phyloP scores from a whole-genome alignment of 2,797 vertebrate species.

The Pampus argenteus region DNA sequence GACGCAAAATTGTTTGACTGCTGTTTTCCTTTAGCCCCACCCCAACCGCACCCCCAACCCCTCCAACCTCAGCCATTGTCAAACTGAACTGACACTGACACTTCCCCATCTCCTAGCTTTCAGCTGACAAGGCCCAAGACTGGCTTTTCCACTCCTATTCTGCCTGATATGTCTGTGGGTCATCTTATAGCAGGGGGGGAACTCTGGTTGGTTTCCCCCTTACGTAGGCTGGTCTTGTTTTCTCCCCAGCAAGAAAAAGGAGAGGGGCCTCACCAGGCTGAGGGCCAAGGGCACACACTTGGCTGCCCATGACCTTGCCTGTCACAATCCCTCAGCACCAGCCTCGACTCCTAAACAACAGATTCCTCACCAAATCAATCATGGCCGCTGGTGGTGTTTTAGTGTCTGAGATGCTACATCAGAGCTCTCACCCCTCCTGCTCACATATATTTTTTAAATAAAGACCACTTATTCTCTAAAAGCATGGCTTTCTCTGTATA shows the following conservation, averaged over 20 bases:
- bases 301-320: conserved; percentile 81
- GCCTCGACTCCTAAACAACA: conserved; percentile 71
- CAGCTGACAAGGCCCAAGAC: conserved; percentile 81
- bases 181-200: conserved; percentile 67
- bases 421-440: conserved; percentile 69
- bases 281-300: conserved; percentile 82
- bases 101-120: conserved; percentile 76
- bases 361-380: conserved; percentile 76
- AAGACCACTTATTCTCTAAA: conserved; percentile 91
- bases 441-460: conserved; percentile 84
- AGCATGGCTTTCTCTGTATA: conserved; percentile 85
- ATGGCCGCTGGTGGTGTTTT: conserved; percentile 61
- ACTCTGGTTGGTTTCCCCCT: conserved; percentile 54
- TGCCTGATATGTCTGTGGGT: conserved; percentile 83
- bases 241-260: conserved; percentile 59
- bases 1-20: conserved; percentile 69
- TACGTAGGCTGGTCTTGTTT: conserved; percentile 63
- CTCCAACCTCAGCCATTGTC: conserved; percentile 76
- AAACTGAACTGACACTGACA: conserved; percentile 78
- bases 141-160: conserved; percentile 79
- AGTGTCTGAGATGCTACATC: conserved; percentile 67
- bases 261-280: conserved; percentile 64
- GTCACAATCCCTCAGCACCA: conserved; percentile 83
- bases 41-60: conserved; percentile 58
- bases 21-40: conserved; percentile 60